phyloP scores from a whole-genome alignment of 2,888 invertebrate species.

The Scaptomyza polygonia region DNA sequence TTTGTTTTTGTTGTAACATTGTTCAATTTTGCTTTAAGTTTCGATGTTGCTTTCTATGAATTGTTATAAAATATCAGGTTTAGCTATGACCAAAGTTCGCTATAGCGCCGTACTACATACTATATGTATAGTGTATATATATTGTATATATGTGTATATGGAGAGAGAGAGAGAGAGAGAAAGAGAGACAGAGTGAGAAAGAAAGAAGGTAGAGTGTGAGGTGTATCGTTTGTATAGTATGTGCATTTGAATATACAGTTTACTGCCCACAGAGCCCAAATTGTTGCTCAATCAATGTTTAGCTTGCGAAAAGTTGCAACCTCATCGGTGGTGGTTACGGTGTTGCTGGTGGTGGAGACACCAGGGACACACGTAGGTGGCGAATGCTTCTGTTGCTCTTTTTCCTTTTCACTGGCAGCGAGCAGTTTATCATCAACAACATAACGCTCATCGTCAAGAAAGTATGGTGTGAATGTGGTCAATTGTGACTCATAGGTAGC shows the following conservation, averaged over 20 bases:
- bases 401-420: conserved; percentile 50
- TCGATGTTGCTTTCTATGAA: conserved; percentile 59
- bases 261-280: conserved; percentile 26
- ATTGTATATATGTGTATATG: conserved; percentile 1
- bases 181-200: conserved; percentile 22
- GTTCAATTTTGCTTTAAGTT: conserved; percentile 69
- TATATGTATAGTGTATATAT: conserved; percentile 15
- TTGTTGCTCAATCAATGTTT: conserved; percentile 70
- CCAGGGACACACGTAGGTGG: conserved; percentile 14
- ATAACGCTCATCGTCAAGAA: conserved; percentile 76
- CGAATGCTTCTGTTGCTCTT: conserved; percentile 15
- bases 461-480: conserved; percentile 66
- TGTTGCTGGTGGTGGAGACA: conserved; percentile 17
- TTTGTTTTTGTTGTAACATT: conserved; percentile 54
- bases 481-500: conserved; percentile 67
- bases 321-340: conserved; percentile 13
- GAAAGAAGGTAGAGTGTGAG: conserved; percentile 1
- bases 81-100: conserved; percentile 68
- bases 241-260: conserved; percentile 68
- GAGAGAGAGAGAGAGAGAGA: conserved; percentile 1
- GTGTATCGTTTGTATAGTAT: conserved; percentile 40
- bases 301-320: conserved; percentile 78
- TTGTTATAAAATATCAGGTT: conserved; percentile 77
- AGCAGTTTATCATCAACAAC: conserved; percentile 73
- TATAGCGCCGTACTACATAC: conserved; percentile 50